A percentile compares a stretch with the other conserved stretches of the same genome.
Evolutionary conservation across 2,888 invertebrate genomes (phyloP).

Genomic region (Tipula unca): DNA sequence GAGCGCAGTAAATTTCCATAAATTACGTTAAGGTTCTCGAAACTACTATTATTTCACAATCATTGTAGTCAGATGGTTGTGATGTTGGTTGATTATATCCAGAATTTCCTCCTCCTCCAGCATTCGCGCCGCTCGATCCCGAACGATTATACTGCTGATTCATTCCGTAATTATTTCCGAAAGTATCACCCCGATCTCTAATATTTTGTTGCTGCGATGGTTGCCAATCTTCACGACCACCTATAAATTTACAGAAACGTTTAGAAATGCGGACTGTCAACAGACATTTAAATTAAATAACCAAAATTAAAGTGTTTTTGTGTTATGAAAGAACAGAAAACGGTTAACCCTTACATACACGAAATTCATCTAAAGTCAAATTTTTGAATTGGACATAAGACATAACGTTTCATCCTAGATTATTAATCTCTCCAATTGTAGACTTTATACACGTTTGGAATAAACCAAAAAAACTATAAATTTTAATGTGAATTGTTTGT

Average conservation of each 20-base stretch:
- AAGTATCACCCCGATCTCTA: background rate
- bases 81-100: background rate
- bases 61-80: slow-evolving; percentile 55
- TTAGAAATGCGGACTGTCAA: too few relatives aligned
- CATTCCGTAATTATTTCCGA: background rate
- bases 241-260: background rate
- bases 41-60: slow-evolving; percentile 86
- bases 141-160: background rate
- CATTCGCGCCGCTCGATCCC: background rate
- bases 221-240: background rate
- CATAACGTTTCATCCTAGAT: too few relatives aligned
- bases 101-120: background rate
- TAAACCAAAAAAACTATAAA: too few relatives aligned
- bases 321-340: too few relatives aligned
- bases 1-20: background rate
- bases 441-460: background rate
- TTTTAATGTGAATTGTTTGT: too few relatives aligned
- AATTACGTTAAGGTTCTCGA: slow-evolving; percentile 73
- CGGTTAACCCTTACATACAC: too few relatives aligned
- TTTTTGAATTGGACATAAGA: too few relatives aligned
- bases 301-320: too few relatives aligned
- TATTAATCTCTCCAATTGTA: too few relatives aligned
- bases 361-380: too few relatives aligned
- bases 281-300: too few relatives aligned
- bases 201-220: background rate